phyloP scores from a whole-genome alignment of 2,888 invertebrate species.

The Cerastis rubricosa region DNA sequence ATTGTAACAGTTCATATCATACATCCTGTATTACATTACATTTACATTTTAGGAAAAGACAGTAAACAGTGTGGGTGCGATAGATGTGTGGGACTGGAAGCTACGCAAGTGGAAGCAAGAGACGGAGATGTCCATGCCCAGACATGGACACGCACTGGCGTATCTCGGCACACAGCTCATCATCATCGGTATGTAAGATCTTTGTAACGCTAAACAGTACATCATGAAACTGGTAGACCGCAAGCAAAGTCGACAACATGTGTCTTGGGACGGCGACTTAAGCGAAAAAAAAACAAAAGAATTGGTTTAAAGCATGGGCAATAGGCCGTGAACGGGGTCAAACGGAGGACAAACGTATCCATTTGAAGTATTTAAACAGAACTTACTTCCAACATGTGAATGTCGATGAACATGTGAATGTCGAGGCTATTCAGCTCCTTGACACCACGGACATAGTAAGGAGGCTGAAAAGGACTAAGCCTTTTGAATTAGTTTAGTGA shows the following conservation, averaged over 20 bases:
- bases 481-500: no score
- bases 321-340: neutral
- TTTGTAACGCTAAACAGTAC: neutral
- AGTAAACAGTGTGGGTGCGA: constrained; percentile 90
- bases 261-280: neutral
- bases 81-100: constrained; percentile 92
- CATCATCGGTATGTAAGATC: constrained; percentile 86
- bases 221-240: neutral
- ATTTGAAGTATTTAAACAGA: no score
- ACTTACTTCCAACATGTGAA: neutral
- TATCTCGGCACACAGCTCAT: constrained; percentile 92
- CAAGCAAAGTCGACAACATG: neutral
- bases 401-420: no score
- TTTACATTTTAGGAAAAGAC: constrained; percentile 80
- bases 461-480: no score
- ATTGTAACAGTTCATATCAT: neutral
- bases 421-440: no score
- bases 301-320: neutral
- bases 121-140: constrained; percentile 91
- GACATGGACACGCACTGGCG: constrained; percentile 92
- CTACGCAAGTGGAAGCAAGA: constrained; percentile 90
- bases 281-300: neutral
- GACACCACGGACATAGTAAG: no score
- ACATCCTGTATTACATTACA: neutral
- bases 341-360: neutral